A percentile compares a stretch with the other conserved stretches of the same genome.
Conservation (phyloP, 2,113 vertebrate species). For the Zosterops japonicus region DNA sequence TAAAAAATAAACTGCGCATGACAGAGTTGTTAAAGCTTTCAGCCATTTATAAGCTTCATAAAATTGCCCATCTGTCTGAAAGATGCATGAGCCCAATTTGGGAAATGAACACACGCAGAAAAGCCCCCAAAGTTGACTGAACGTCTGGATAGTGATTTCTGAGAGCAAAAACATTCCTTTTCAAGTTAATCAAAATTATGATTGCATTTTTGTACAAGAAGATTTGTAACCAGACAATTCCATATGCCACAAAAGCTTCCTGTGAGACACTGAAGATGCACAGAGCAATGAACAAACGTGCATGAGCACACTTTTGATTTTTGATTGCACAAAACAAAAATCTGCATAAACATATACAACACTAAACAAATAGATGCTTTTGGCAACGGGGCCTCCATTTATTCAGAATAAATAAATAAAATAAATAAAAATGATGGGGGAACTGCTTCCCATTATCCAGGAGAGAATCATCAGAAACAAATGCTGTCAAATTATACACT, state of each 20-base stretch:
- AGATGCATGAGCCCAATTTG: neutral
- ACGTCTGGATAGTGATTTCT: neutral
- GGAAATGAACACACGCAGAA: neutral
- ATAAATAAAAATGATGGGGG: slow-evolving; percentile 1
- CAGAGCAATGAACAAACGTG: neutral
- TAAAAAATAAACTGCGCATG: neutral
- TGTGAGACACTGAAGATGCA: neutral
- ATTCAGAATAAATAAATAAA: slow-evolving; percentile 19
- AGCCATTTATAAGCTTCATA: neutral
- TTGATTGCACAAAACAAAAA: neutral
- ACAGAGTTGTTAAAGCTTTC: neutral
- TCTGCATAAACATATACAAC: slow-evolving; percentile 2
- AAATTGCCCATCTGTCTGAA: slow-evolving; percentile 13
- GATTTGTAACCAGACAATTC: slow-evolving; percentile 20
- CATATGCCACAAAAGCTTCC: neutral
- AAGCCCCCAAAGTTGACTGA: neutral
- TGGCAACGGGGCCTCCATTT: slow-evolving; percentile 15
- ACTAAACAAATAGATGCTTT: neutral
- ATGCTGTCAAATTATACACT: slow-evolving; percentile 51
- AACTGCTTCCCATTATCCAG: neutral
- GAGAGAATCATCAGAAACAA: slow-evolving; percentile 26
- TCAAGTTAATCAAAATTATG: slow-evolving; percentile 23
- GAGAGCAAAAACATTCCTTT: neutral
- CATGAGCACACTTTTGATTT: neutral
- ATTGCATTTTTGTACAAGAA: neutral